Base-by-base conservation (phyloP, 2,888 invertebrate species). In the Acholoe squamosa region DNA sequence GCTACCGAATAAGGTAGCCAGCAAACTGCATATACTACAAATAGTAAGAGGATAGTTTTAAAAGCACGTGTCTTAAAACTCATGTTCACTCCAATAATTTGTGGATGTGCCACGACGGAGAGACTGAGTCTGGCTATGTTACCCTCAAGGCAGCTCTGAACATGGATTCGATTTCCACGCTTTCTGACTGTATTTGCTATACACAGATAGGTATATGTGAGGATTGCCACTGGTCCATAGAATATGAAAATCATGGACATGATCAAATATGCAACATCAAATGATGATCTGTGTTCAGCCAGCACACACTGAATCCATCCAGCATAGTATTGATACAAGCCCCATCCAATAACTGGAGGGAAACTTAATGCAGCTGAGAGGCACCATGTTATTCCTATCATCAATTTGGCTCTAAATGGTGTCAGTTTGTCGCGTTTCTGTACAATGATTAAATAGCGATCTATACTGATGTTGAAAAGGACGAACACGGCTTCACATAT, bases 61-160 rank as follows among this genome's bases (percentile, higher is more conserved):
- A 95, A 95, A 0, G 95, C 93, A 43, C 94, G 92, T 5, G 94
- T 93, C 90, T 95, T 95, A 89, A 94, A 94, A 34, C 93, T 93
- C 88, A 94, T 92, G 90, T 94, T 94, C 22, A 94, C 93, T 43
- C 91, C 91, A 0, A 93, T 71, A 16, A 52, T 77, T 16, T 43
- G 90, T 33, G 71, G 86, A 25, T 91, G 91, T 28, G 52, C 19
- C 19, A 90, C 56, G 19, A 28, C 56, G 14, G 84, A 31, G 0
- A 89, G 90, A 51, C 92, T 93, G 80, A 92, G 92, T 16, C 92
- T 92, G 31, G 92, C 93, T 22, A 93, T 92, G 33, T 93, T 91
- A 10, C 93, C 92, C 25, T 84, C 90, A 28, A 56, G 33, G 16
- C 67, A 51, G 51, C 34, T 56, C 22, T 92, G 93, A 51, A 93